These are phyloP conservation scores for Sycon ciliatum DNA, from an alignment of 37 sponge, comb jelly and placozoan genomes.

Conservation along the genomic window DNA sequence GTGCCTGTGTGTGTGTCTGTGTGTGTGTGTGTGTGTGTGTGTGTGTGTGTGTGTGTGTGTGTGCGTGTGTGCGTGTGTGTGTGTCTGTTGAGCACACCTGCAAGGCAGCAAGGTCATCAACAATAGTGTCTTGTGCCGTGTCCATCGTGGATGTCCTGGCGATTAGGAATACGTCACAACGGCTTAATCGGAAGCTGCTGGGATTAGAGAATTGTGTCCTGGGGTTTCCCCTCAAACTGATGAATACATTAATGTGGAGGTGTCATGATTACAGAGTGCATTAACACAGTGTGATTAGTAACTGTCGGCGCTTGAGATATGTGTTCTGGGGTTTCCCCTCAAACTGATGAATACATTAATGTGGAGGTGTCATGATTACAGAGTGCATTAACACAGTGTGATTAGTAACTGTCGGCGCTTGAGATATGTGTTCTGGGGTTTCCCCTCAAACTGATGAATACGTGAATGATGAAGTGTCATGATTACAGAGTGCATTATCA, in stretches of 20 bases:
- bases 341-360: too few species aligned
- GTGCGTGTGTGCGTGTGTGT: constrained; percentile 1
- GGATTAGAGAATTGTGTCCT: constrained; percentile 18
- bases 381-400: too few species aligned
- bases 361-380: neutral
- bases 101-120: neutral
- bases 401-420: too few species aligned
- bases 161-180: neutral
- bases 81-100: neutral
- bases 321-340: constrained; percentile 10
- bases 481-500: neutral
- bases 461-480: neutral
- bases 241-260: neutral
- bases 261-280: neutral
- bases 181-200: neutral
- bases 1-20: neutral
- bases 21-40: constrained; percentile 17
- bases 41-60: constrained; percentile 20
- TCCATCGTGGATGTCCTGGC: neutral
- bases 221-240: constrained; percentile 1
- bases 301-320: too few species aligned
- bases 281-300: too few species aligned
- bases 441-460: neutral
- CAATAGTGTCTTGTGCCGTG: neutral
- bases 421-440: constrained; percentile 16